These are phyloP conservation scores for Myotis pilosus DNA, from an alignment of 2,797 vertebrate genomes.

Conservation along the genomic window DNA sequence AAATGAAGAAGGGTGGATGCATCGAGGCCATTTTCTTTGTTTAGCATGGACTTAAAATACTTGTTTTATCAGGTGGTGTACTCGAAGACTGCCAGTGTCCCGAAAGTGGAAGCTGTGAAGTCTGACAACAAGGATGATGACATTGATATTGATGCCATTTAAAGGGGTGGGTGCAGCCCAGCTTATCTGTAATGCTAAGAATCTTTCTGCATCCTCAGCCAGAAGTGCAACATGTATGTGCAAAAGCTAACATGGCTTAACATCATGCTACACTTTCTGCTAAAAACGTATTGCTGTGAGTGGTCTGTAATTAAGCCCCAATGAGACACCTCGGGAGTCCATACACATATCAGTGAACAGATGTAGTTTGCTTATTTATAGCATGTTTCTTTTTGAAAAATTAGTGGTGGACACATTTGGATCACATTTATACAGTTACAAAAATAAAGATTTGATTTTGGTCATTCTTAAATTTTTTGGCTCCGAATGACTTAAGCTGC, in stretches of 20 bases:
- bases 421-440: conserved; percentile 87
- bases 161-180: conserved; percentile 81
- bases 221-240: conserved; percentile 86
- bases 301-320: conserved; percentile 86
- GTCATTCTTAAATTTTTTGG: conserved; percentile 80
- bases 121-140: conserved; percentile 94
- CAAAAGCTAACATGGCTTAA: conserved; percentile 85
- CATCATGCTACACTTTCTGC: conserved; percentile 86
- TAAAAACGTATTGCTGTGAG: conserved; percentile 85
- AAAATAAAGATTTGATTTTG: conserved; percentile 89
- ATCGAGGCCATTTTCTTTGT: not conserved
- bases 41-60: not conserved
- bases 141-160: conserved; percentile 99
- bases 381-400: conserved; percentile 85
- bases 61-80: conserved; percentile 92
- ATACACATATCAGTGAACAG: conserved; percentile 80
- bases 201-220: conserved; percentile 84
- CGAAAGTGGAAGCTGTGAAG: conserved; percentile 97
- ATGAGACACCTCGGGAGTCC: conserved; percentile 82
- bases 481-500: conserved; percentile 71
- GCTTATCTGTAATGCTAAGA: conserved; percentile 82
- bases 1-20: not conserved
- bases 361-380: conserved; percentile 85
- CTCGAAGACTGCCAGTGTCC: conserved; percentile 92
- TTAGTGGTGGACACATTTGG: conserved; percentile 86